phyloP scores from a whole-genome alignment of 2,113 vertebrate species.

The Euleptes europaea region DNA sequence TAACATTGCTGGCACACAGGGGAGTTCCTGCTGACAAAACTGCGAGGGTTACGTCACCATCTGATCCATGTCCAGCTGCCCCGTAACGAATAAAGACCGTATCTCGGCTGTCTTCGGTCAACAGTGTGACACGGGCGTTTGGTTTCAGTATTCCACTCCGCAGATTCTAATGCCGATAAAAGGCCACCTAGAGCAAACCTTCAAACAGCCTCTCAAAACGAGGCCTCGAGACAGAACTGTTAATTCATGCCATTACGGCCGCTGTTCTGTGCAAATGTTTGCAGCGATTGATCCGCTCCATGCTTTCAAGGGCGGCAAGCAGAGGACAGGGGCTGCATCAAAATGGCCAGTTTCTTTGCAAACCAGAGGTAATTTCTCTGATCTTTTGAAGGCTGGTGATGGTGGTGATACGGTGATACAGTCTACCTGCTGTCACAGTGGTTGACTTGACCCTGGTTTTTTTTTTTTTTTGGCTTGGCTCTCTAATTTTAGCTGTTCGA shows the following conservation, averaged over 20 bases:
- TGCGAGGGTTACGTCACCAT: constrained; percentile 11
- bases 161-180: background rate
- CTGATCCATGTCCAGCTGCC: constrained; percentile 14
- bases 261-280: background rate
- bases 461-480: too few relatives aligned
- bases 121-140: constrained; percentile 39
- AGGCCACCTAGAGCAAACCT: constrained; percentile 8
- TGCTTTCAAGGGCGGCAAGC: background rate
- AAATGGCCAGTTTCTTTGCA: background rate
- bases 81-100: constrained; percentile 19
- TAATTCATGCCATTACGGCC: background rate
- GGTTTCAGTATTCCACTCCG: constrained; percentile 11
- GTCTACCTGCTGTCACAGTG: too few relatives aligned
- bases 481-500: too few relatives aligned
- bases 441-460: too few relatives aligned
- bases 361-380: background rate
- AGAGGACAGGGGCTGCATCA: background rate
- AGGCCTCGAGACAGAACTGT: background rate
- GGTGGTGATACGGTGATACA: too few relatives aligned
- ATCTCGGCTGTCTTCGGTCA: constrained; percentile 36
- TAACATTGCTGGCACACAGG: constrained; percentile 20
- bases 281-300: constrained; percentile 2
- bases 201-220: constrained; percentile 11
- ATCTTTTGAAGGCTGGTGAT: too few relatives aligned
- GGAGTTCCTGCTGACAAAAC: constrained; percentile 23